These are phyloP conservation scores for Caenorhabditis sp. DNA, from an alignment of 2,888 invertebrate genomes.

Conservation along the genomic window DNA sequence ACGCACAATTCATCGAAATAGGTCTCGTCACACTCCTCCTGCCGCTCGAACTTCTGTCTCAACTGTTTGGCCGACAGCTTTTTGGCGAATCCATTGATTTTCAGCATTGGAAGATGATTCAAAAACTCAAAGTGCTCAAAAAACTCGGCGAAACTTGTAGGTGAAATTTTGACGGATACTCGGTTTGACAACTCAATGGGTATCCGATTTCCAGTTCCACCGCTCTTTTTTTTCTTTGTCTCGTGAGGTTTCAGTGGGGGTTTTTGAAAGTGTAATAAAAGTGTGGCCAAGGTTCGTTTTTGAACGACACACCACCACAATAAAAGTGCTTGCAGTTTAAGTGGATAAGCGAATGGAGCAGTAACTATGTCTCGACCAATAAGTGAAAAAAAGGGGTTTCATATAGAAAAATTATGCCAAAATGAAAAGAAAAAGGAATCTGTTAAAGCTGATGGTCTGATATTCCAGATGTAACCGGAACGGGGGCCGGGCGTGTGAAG, in stretches of 20 bases:
- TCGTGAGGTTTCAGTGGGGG: neutral
- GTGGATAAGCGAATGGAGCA: too few species aligned
- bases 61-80: constrained; percentile 57
- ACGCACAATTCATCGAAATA: constrained; percentile 63
- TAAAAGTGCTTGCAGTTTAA: neutral
- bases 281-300: too few species aligned
- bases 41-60: constrained; percentile 55
- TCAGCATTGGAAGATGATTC: constrained; percentile 25
- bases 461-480: too few species aligned
- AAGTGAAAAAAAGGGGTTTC: too few species aligned
- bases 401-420: neutral
- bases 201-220: constrained; percentile 29
- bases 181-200: constrained; percentile 6
- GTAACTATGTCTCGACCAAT: too few species aligned
- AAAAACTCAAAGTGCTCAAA: too few species aligned
- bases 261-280: constrained; percentile 7
- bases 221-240: neutral
- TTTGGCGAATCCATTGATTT: constrained; percentile 46
- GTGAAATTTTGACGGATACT: neutral
- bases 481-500: too few species aligned
- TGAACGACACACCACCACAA: neutral
- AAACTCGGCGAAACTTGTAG: neutral
- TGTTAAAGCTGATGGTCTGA: neutral
- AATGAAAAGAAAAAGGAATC: neutral
- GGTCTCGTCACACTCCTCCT: constrained; percentile 46